Conservation (phyloP, 1,140 invertebrate species). For the Melipona quadrifasciata region DNA sequence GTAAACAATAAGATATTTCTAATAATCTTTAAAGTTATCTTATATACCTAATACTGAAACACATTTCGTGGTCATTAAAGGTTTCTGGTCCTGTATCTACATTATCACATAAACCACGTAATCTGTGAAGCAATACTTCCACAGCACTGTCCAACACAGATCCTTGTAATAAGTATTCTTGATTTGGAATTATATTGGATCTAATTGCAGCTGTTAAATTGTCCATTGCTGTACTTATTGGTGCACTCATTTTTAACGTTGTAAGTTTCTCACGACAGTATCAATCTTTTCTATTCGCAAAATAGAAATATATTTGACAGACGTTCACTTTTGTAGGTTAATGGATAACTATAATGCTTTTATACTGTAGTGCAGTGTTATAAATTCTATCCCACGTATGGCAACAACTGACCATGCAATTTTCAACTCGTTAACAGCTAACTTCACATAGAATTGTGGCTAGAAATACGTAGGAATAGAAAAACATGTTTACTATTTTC, state of each 20-base stretch:
- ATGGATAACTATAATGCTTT: not conserved
- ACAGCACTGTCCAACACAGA: constrained; percentile 95
- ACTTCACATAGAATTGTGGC: not conserved
- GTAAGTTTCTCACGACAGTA: not conserved
- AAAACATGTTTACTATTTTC: too few relatives aligned
- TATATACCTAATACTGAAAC: constrained; percentile 87
- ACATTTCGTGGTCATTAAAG: constrained; percentile 95
- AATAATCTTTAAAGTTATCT: constrained; percentile 19
- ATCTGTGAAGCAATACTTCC: constrained; percentile 94
- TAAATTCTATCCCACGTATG: not conserved
- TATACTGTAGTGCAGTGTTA: not conserved
- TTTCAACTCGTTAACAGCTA: not conserved
- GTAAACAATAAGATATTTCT: not conserved
- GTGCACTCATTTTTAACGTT: constrained; percentile 74
- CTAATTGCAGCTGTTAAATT: constrained; percentile 89
- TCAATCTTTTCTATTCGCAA: not conserved
- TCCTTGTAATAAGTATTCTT: constrained; percentile 95
- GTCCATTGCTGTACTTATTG: constrained; percentile 88
- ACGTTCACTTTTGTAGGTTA: constrained; percentile 2
- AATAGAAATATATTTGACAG: not conserved
- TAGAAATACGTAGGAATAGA: not conserved
- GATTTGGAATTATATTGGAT: constrained; percentile 93
- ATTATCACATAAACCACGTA: constrained; percentile 96
- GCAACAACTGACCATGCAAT: not conserved
- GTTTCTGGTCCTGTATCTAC: constrained; percentile 94